A percentile compares a stretch with the other conserved stretches of the same genome.
Evolutionary conservation across 2,797 vertebrate species (phyloP).

Genomic region (Onychomys leucogaster): DNA sequence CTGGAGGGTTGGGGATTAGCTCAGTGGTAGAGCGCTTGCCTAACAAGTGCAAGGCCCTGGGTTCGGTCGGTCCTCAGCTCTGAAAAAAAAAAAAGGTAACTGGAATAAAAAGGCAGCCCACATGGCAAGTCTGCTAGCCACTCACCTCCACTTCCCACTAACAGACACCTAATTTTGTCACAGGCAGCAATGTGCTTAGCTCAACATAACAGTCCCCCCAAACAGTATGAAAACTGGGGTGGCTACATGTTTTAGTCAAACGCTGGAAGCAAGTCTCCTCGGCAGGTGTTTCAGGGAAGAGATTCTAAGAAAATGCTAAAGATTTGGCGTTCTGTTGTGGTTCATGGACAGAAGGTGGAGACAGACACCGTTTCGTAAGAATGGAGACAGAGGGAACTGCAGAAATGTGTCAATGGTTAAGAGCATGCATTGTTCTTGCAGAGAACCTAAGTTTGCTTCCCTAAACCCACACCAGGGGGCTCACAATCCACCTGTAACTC

Average conservation of each 20-base stretch:
- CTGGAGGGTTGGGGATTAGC: too few species aligned
- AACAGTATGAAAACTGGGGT: neutral
- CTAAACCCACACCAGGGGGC: neutral
- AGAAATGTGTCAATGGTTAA: neutral
- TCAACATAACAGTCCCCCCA: neutral
- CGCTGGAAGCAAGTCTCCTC: neutral
- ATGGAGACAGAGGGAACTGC: neutral
- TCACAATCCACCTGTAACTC: neutral
- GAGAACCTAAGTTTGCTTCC: neutral
- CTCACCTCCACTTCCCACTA: neutral
- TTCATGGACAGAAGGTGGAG: neutral
- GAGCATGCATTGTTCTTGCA: neutral
- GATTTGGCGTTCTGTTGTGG: neutral
- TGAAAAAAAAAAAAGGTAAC: constrained; percentile 36
- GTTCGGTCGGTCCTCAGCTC: too few species aligned
- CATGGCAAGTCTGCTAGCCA: neutral
- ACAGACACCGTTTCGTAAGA: neutral
- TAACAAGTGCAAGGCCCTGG: too few species aligned
- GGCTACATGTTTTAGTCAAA: neutral
- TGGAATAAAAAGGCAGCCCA: constrained; percentile 29
- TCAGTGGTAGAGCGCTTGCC: too few species aligned
- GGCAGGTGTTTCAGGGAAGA: neutral
- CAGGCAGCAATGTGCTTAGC: neutral
- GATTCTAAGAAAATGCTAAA: neutral
- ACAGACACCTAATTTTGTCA: neutral